phyloP scores from a whole-genome alignment of 92 coral and sea anemone genomes.

The Galaxea fascicularis region DNA sequence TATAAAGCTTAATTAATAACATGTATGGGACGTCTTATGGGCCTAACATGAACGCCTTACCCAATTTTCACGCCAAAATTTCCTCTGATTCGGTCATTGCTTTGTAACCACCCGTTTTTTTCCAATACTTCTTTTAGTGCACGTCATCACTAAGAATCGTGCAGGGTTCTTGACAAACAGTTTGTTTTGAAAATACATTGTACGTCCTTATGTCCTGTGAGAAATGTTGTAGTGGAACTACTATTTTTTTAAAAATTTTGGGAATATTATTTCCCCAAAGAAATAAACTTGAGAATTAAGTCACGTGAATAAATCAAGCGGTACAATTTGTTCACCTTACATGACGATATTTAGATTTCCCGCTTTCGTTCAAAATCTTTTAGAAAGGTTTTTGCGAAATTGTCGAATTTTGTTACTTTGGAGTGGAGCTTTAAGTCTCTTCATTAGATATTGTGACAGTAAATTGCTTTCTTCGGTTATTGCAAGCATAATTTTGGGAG shows the following conservation, averaged over 20 bases:
- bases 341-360: constrained; percentile 36
- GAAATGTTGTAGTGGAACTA: too few relatives aligned
- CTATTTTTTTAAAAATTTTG: too few relatives aligned
- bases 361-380: constrained; percentile 64
- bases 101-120: constrained; percentile 23
- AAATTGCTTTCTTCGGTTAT: background rate
- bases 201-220: background rate
- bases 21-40: too few relatives aligned
- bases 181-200: too few relatives aligned
- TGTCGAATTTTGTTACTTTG: background rate
- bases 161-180: too few relatives aligned
- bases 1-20: too few relatives aligned
- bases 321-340: constrained; percentile 20
- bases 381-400: background rate
- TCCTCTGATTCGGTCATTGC: background rate
- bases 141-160: constrained; percentile 16
- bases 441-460: background rate
- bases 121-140: background rate
- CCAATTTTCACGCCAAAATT: too few relatives aligned
- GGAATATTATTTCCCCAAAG: too few relatives aligned
- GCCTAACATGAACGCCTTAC: too few relatives aligned
- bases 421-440: background rate
- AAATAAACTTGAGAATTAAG: background rate
- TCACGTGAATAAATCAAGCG: background rate
- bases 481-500: background rate